Conservation (phyloP, 2,888 invertebrate species). For the Caenorhabditis becei region DNA sequence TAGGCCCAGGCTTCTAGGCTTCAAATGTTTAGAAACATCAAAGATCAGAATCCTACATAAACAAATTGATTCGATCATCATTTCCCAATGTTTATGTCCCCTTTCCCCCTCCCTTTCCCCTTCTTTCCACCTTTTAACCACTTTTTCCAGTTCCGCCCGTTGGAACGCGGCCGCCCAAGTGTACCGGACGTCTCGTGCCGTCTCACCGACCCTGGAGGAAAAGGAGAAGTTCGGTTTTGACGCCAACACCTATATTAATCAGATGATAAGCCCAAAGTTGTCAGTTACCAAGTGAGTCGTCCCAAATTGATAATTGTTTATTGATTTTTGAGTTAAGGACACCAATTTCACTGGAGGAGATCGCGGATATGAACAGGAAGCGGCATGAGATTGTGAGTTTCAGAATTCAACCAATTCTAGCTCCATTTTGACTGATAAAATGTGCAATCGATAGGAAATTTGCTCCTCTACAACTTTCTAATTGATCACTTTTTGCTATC, state of each 20-base stretch:
- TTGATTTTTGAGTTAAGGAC: too few relatives aligned
- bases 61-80: constrained; percentile 14
- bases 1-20: too few relatives aligned
- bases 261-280: constrained; percentile 56
- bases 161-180: constrained; percentile 80
- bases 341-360: constrained; percentile 79
- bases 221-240: constrained; percentile 58
- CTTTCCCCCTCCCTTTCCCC: background rate
- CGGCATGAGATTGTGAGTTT: constrained; percentile 67
- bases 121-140: background rate
- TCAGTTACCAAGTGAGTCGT: constrained; percentile 48
- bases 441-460: too few relatives aligned
- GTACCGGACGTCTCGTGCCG: constrained; percentile 78
- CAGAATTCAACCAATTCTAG: too few relatives aligned
- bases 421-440: too few relatives aligned
- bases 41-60: too few relatives aligned
- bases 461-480: too few relatives aligned
- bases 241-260: constrained; percentile 33
- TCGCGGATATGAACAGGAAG: constrained; percentile 76
- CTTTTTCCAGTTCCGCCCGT: constrained; percentile 72
- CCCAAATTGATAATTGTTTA: too few relatives aligned
- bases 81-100: constrained; percentile 13
- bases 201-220: constrained; percentile 74
- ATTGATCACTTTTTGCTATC: too few relatives aligned
- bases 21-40: too few relatives aligned